A percentile compares a stretch with the other conserved stretches of the same genome.
phyloP scores from a whole-genome alignment of 1,140 invertebrate species.

The Laupala kohalensis region DNA sequence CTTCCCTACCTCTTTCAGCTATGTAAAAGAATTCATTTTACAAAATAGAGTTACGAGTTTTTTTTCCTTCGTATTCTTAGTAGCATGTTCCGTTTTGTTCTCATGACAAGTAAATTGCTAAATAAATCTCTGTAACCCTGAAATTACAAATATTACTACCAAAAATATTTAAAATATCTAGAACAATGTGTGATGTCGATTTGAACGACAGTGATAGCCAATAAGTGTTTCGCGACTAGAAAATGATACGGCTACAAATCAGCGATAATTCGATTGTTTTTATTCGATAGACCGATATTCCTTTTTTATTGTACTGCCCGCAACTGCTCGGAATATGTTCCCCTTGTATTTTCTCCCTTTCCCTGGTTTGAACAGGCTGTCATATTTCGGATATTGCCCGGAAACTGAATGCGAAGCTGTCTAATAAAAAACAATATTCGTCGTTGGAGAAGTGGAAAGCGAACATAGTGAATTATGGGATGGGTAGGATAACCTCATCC shows the following conservation, averaged over 20 bases:
- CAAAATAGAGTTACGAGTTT: too few relatives aligned
- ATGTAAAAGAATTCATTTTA: too few relatives aligned
- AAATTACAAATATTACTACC: too few relatives aligned
- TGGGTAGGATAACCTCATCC: not conserved
- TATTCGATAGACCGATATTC: not conserved
- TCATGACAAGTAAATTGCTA: too few relatives aligned
- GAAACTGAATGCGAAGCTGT: not conserved
- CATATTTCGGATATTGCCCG: not conserved
- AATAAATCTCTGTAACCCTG: too few relatives aligned
- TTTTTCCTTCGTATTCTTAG: too few relatives aligned
- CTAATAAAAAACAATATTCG: not conserved
- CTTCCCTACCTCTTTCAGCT: too few relatives aligned
- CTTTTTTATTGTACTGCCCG: not conserved
- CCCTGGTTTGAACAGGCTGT: not conserved
- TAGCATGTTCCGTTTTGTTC: too few relatives aligned
- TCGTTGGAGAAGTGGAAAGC: not conserved
- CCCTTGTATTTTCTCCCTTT: not conserved
- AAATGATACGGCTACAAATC: not conserved
- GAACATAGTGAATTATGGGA: not conserved
- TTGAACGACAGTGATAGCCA: too few relatives aligned
- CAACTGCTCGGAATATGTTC: not conserved
- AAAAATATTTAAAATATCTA: too few relatives aligned
- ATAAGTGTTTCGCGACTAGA: too few relatives aligned
- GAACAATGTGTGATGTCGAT: too few relatives aligned
- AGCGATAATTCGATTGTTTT: not conserved